A percentile compares a stretch with the other conserved stretches of the same genome.
Evolutionary conservation across 2,888 invertebrate genomes (phyloP).

Genomic region (Chymomyza fuscimana): DNA sequence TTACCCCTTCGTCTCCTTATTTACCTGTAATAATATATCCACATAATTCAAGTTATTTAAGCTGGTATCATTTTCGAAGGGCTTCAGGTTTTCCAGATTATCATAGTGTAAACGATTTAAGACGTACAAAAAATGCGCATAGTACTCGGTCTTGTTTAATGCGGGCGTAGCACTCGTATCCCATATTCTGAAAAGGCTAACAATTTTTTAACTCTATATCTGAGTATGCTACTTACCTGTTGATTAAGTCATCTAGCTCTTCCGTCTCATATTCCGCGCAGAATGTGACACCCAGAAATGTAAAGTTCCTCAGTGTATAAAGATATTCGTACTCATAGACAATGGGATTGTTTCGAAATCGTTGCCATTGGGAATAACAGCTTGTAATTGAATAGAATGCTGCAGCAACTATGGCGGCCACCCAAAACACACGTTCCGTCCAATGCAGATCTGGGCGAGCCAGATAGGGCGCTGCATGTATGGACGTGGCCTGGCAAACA

Average conservation of each 20-base stretch:
- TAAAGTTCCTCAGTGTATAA: slow-evolving; percentile 80
- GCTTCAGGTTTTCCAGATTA: slow-evolving; percentile 54
- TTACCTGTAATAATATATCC: slow-evolving; percentile 51
- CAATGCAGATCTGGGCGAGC: slow-evolving; percentile 69
- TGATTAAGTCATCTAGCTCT: slow-evolving; percentile 68
- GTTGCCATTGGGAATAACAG: slow-evolving; percentile 75
- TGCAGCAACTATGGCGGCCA: slow-evolving; percentile 53
- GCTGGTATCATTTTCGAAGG: slow-evolving; percentile 64
- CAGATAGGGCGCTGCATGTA: slow-evolving; percentile 76
- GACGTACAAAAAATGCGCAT: slow-evolving; percentile 58
- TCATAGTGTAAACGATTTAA: slow-evolving; percentile 58
- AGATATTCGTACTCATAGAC: slow-evolving; percentile 81
- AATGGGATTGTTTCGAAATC: slow-evolving; percentile 81
- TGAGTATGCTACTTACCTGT: slow-evolving; percentile 54
- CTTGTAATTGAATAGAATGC: slow-evolving; percentile 63
- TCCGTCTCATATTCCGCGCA: slow-evolving; percentile 79
- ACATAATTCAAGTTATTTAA: slow-evolving; percentile 58
- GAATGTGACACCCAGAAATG: slow-evolving; percentile 80
- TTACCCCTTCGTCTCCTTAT: background rate
- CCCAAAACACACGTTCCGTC: slow-evolving; percentile 74
- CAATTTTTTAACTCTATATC: background rate
- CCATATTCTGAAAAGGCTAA: slow-evolving; percentile 7
- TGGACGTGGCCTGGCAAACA: slow-evolving; percentile 64
- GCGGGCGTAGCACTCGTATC: slow-evolving; percentile 1
- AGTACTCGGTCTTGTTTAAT: slow-evolving; percentile 58